Evolutionary conservation across 2,797 vertebrate species (phyloP), one percentile per base, ranked within the genome.

Genomic region (Myiothlypis chrysogaster): DNA sequence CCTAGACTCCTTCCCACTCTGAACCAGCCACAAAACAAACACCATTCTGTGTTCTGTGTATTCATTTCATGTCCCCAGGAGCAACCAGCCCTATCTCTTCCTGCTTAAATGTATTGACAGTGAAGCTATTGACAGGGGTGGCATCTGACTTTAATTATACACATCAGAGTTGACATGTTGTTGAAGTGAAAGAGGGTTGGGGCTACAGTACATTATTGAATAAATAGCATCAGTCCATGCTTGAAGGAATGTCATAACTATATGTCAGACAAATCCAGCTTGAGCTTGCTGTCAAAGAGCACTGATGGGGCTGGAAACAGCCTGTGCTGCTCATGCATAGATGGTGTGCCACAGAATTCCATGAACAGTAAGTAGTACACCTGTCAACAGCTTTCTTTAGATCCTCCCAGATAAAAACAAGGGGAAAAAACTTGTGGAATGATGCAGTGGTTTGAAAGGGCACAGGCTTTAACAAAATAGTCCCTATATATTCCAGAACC

Each of bases 161-260:
- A 32, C 55, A 35, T 78, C 9, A 1, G n/a, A 85, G 41, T 22
- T 84, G 56, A 37, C 32, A 66, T 0, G 0, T 5, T 73, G 23
- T 56, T 90, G 60, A 83, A 53, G 78, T 64, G 50, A 41, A 94
- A 78, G 52, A 79, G 11, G 14, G 21, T 35, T 71, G 34, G 32
- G 19, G 25, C 32, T 89, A n/a, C 20, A 5, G 27, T 37, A 7
- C 57, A 4, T 50, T 87, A 14, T 25, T 72, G 44, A 73, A 82
- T 52, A 56, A 84, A 87, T 9, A 69, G 16, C 59, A 72, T 75
- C 37, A 60, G 12, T 75, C 90, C 55, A 20, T 63, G 46, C 75
- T 82, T 80, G 59, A 52, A 66, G 60, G 70, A 71, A 63, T 80
- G 75, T 83, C 44, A 37, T 30, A 90, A 72, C 25, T 4, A 0